Conservation (phyloP, 1,140 invertebrate genomes). For the Stenopsyche tienmushanensis region DNA sequence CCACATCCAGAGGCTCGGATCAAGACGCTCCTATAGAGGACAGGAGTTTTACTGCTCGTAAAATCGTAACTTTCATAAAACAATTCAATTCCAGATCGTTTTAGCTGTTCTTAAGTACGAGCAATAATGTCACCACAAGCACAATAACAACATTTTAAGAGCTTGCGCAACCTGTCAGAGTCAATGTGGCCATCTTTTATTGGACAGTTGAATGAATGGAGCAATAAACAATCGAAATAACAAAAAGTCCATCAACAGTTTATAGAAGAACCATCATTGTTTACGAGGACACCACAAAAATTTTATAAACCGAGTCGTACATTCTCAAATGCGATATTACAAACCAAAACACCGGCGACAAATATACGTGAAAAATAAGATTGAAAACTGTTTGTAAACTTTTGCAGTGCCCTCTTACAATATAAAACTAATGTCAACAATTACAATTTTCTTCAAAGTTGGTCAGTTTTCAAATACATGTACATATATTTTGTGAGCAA, state of each 20-base stretch:
- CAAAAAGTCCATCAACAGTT: not conserved
- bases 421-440: constrained; percentile 1
- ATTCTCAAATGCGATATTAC: too few relatives aligned
- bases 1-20: constrained; percentile 40
- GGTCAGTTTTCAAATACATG: too few relatives aligned
- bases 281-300: too few relatives aligned
- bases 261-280: not conserved
- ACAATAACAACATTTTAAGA: not conserved
- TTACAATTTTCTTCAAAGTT: not conserved
- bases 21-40: constrained; percentile 17
- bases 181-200: not conserved
- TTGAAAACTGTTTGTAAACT: not conserved
- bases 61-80: not conserved
- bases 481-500: too few relatives aligned
- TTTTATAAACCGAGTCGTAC: too few relatives aligned
- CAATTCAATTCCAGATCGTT: too few relatives aligned
- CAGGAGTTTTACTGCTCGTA: not conserved
- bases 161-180: not conserved
- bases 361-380: not conserved
- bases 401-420: not conserved
- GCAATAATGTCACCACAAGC: too few relatives aligned
- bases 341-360: too few relatives aligned
- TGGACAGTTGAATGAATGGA: constrained; percentile 40
- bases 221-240: constrained; percentile 25
- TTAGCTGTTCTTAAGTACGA: too few relatives aligned